These are phyloP conservation scores for cat (Felis catus) DNA, from an alignment of 2,113 vertebrate genomes.

Conservation along the genomic window F.catus_Fca126_mat1.0 CM031416.1:96604501-96605000, in stretches of 20 bases:
- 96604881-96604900: conserved; percentile 82
- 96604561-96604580: conserved; percentile 91
- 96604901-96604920: conserved; percentile 83
- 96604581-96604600: conserved; percentile 90
- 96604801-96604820: conserved; percentile 68
- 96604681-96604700: conserved; percentile 80
- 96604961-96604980: conserved; percentile 81
- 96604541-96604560: conserved; percentile 87
- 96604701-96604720: conserved; percentile 82
- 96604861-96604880: conserved; percentile 83
- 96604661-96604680: conserved; percentile 88
- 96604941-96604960: conserved; percentile 76
- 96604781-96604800: conserved; percentile 77
- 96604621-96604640: conserved; percentile 93
- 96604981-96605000: conserved; percentile 80
- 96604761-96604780: conserved; percentile 64
- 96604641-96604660: conserved; percentile 91
- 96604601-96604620: conserved; percentile 92
- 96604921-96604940: conserved; percentile 83
- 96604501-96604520: conserved; percentile 82
- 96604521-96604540: conserved; percentile 84
- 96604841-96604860: conserved; percentile 71
- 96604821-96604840: conserved; percentile 40
- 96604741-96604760: conserved; percentile 77
- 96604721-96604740: conserved; percentile 78